Evolutionary conservation across 2,113 vertebrate genomes (phyloP), one percentile per base, ranked within the genome.

Genomic region (Procavia capensis): DNA sequence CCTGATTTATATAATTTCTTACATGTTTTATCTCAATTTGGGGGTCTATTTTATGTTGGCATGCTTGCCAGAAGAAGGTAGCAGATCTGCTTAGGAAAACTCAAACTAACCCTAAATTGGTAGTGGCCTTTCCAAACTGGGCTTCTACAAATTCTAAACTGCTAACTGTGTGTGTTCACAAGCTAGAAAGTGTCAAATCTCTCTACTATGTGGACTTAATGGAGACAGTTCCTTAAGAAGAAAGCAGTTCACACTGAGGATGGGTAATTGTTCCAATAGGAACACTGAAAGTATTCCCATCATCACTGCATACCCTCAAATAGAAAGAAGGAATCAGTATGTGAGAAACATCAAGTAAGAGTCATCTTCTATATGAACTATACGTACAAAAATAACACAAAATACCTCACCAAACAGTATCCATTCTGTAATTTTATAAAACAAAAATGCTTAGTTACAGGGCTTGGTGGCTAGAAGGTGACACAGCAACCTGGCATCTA

Each of bases 361-460:
- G 90, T 8, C 76, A 85, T 63, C 92, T 95, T 94, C 84, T 29
- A 63, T 59, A 94, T 57, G 82, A 97, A 88, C 61, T 80, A n/a
- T 4, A 87, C 96, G 39, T 20, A 92, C 66, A 4, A 88, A 85
- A 97, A 81, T 95, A 96, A 59, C 61, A 89, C n/a, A 80, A 93
- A 90, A 24, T 76, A 79, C 66, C 81, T 81, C 80, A 45, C 64
- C 74, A 90, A 92, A 92, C 6, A 92, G 34, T 3, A 25, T 79
- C 66, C 70, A 75, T 85, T 79, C 87, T 92, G 27, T 90, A 68
- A 81, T 97, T 98, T 96, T 96, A 34, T 45, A 57, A 95, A 97
- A 93, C 50, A 85, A 63, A 20, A 95, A 82, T 16, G 81, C 79
- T 90, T 72, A 97, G 61, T 74, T 88, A 96, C 1, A 89, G 36